Percentiles rank a stretch among this genome's conserved stretches.
phyloP scores from a whole-genome alignment of 2,888 invertebrate genomes.

The Stegana nigrithorax region DNA sequence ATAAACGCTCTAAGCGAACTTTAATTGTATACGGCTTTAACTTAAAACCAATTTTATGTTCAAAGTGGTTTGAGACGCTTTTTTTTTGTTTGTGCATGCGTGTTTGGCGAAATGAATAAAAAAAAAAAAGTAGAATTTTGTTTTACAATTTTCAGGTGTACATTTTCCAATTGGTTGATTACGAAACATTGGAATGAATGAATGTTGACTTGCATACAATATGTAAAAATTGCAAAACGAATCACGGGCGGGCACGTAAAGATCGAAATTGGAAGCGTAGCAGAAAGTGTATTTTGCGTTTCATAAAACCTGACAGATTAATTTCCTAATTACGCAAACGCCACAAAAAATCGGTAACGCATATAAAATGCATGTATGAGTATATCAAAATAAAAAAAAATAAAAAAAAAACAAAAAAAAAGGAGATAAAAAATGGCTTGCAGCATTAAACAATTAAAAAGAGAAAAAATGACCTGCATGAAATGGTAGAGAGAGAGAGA shows the following conservation, averaged over 20 bases:
- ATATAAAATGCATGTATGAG: constrained; percentile 9
- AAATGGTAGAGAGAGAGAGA: neutral
- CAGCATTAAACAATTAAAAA: neutral
- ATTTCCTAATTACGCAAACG: constrained; percentile 41
- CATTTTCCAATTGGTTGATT: constrained; percentile 65
- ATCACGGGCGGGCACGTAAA: constrained; percentile 2
- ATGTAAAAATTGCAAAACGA: constrained; percentile 30
- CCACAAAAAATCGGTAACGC: constrained; percentile 21
- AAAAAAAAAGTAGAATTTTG: too few relatives aligned
- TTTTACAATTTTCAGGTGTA: constrained; percentile 66
- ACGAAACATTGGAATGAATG: constrained; percentile 25
- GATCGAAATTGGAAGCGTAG: neutral
- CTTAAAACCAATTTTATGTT: constrained; percentile 2
- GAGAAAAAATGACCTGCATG: neutral
- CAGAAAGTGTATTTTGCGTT: constrained; percentile 8
- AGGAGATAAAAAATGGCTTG: neutral
- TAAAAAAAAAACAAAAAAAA: neutral
- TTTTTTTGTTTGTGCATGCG: too few relatives aligned
- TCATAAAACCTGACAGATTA: constrained; percentile 43
- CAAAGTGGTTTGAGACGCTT: neutral
- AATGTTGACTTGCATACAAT: constrained; percentile 7
- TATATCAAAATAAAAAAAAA: neutral
- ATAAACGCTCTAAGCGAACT: constrained; percentile 44
- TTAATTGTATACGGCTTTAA: constrained; percentile 49
- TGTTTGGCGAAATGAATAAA: too few relatives aligned